Percentiles rank a stretch among this genome's conserved stretches.
Evolutionary conservation across 2,888 invertebrate species (phyloP).

Genomic region (Andrena camellia): DNA sequence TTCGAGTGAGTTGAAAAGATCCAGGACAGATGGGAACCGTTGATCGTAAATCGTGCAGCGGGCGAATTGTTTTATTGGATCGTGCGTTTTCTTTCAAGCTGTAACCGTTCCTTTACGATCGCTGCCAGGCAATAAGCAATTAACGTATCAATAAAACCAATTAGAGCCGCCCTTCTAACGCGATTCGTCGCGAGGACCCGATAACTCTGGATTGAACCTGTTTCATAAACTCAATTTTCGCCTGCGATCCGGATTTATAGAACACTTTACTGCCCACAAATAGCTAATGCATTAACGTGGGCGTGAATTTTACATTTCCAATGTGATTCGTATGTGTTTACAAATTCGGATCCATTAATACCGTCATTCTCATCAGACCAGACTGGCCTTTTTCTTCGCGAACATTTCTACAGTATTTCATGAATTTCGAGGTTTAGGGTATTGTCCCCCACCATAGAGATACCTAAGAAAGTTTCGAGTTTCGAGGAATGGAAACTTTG

Average conservation of each 20-base stretch:
- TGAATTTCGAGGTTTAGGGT: too few species aligned
- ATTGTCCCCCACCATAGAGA: too few species aligned
- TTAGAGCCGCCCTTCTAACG: slow-evolving; percentile 77
- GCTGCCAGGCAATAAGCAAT: slow-evolving; percentile 77
- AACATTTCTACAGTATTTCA: too few species aligned
- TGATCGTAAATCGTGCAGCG: slow-evolving; percentile 19
- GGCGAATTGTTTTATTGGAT: slow-evolving; percentile 49
- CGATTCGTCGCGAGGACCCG: slow-evolving; percentile 58
- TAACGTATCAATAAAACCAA: slow-evolving; percentile 81
- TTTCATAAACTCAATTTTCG: slow-evolving; percentile 63
- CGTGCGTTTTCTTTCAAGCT: slow-evolving; percentile 25
- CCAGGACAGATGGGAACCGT: background rate
- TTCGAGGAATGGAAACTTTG: too few species aligned
- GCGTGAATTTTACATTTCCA: background rate
- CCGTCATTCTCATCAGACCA: background rate
- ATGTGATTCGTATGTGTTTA: background rate
- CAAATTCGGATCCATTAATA: background rate
- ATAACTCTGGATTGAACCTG: slow-evolving; percentile 56
- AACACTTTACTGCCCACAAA: slow-evolving; percentile 45
- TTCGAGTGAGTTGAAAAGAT: slow-evolving; percentile 21
- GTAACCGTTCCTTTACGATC: slow-evolving; percentile 70
- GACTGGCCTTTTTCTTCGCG: too few species aligned
- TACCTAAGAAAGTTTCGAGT: too few species aligned
- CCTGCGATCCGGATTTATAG: slow-evolving; percentile 58
- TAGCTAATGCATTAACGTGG: background rate